Conservation (phyloP, 2,797 vertebrate species). For the Clamator glandarius region DNA sequence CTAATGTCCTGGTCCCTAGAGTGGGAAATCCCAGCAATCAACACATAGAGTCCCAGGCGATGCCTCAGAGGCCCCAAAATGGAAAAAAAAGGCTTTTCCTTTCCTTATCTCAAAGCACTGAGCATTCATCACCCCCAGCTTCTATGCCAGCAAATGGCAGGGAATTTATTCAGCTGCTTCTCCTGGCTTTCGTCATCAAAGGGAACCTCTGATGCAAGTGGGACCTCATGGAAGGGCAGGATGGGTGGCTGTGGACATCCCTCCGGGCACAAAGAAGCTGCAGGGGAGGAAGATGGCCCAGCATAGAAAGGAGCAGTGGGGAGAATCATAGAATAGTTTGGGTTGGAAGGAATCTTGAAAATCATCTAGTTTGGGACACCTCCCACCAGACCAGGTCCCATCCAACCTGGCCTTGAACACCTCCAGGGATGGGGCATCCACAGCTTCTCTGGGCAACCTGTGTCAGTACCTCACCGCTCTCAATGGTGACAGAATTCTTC, state of each 20-base stretch:
- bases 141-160: not conserved
- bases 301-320: rapidly evolving
- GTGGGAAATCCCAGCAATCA: not conserved
- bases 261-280: not conserved
- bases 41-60: not conserved
- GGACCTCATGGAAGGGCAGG: not conserved
- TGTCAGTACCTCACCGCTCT: no score
- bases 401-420: no score
- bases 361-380: no score
- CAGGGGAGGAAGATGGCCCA: not conserved
- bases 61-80: not conserved
- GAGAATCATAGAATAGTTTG: not conserved
- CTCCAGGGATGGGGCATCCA: no score
- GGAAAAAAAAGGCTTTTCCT: not conserved
- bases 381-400: no score
- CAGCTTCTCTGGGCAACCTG: no score
- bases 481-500: no score
- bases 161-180: not conserved
- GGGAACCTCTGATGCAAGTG: not conserved
- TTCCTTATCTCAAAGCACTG: not conserved
- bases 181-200: not conserved
- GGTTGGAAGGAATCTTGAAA: no score
- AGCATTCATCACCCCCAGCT: not conserved
- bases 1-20: not conserved
- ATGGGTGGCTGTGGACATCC: not conserved